Conservation (phyloP, 2,113 vertebrate species). For the Colius striatus region DNA sequence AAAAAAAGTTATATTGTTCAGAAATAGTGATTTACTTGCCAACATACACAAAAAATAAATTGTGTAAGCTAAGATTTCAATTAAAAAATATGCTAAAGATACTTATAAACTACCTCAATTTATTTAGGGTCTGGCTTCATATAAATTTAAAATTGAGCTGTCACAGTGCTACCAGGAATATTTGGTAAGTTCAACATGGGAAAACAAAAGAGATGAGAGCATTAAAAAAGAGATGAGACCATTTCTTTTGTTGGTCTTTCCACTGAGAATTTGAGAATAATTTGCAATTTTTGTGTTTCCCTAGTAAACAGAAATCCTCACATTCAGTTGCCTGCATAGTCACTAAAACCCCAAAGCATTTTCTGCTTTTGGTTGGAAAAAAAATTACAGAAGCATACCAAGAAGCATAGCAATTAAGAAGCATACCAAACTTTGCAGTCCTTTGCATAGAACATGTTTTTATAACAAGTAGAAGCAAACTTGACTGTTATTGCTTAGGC, state of each 20-base stretch:
- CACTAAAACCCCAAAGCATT: neutral
- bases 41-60: neutral
- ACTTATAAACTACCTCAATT: neutral
- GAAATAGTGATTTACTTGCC: neutral
- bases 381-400: neutral
- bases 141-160: neutral
- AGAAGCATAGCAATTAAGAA: too few species aligned
- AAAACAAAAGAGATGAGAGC: neutral
- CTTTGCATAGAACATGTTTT: neutral
- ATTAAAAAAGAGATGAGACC: neutral
- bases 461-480: neutral
- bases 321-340: neutral
- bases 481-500: neutral
- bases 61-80: neutral
- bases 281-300: neutral
- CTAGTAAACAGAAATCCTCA: neutral
- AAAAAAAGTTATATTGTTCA: neutral
- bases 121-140: neutral
- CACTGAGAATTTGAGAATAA: neutral
- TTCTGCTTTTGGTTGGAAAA: neutral
- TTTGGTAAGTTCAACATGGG: neutral
- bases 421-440: neutral
- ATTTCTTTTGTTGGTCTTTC: neutral
- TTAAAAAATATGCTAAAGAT: neutral
- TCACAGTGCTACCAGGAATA: neutral